Evolutionary conservation across 2,797 vertebrate species (phyloP).

Genomic region (Pempheris klunzingeri): DNA sequence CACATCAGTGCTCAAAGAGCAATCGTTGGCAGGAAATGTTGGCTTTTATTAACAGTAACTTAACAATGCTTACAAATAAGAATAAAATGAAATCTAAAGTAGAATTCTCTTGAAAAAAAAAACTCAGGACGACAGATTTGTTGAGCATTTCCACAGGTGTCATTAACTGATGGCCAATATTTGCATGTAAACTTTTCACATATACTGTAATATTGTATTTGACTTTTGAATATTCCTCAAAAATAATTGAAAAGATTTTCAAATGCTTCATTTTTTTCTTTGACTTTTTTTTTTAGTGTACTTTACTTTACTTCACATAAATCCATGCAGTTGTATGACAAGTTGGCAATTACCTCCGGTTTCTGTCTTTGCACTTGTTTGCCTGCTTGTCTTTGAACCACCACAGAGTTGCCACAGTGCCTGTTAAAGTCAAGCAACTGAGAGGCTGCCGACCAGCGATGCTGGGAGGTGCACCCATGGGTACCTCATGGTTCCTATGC

Average conservation of each 20-base stretch:
- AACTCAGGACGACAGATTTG: background rate
- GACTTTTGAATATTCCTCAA: too few relatives aligned
- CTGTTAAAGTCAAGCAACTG: slow-evolving; percentile 37
- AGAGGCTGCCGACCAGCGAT: slow-evolving; percentile 20
- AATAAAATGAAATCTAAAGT: too few relatives aligned
- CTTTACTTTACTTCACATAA: background rate
- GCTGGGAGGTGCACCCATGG: slow-evolving; percentile 41
- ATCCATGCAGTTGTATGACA: slow-evolving; percentile 15
- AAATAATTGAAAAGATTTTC: too few relatives aligned
- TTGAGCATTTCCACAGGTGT: background rate
- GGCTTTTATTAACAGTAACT: background rate
- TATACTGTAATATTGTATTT: too few relatives aligned
- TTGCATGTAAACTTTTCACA: too few relatives aligned
- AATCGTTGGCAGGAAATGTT: background rate
- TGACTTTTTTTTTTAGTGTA: background rate
- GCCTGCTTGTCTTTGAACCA: slow-evolving; percentile 51
- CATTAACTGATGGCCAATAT: background rate
- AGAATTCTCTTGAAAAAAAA: background rate
- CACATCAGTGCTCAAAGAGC: background rate
- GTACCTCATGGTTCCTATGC: slow-evolving; percentile 13
- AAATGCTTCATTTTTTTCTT: background rate
- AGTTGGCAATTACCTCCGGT: slow-evolving; percentile 20
- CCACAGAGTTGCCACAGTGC: slow-evolving; percentile 10
- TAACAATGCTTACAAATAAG: background rate
- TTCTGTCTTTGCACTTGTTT: slow-evolving; percentile 42